Conservation (phyloP, 2,113 vertebrate genomes). For the Oncorhynchus masou region DNA sequence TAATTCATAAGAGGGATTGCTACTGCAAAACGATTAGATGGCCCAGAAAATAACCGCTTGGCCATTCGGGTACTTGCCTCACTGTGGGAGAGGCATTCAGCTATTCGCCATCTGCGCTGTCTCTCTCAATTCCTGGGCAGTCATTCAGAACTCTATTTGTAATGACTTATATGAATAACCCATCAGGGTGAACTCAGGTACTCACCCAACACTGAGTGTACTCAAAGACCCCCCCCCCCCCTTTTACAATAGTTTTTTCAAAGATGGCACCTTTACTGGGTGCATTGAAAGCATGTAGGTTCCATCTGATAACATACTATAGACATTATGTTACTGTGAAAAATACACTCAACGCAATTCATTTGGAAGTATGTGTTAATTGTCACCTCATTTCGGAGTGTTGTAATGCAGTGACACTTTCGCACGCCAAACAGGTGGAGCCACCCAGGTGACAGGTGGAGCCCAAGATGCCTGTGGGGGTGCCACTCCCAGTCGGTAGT, state of each 20-base stretch:
- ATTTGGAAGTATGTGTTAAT: no score
- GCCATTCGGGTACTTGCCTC: background rate
- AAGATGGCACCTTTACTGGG: no score
- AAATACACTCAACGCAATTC: no score
- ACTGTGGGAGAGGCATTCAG: background rate
- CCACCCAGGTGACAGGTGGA: slow-evolving; percentile 31
- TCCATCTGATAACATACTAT: no score
- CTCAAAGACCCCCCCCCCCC: no score
- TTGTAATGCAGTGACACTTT: no score
- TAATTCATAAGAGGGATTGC: background rate
- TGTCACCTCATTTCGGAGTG: no score
- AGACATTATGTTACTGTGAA: no score
- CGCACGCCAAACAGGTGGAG: background rate
- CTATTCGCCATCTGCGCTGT: background rate
- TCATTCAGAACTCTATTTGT: background rate
- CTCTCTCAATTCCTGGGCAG: background rate
- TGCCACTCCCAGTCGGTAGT: slow-evolving; percentile 1
- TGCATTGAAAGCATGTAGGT: no score
- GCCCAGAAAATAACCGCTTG: background rate
- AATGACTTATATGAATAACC: background rate
- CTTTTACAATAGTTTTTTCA: no score
- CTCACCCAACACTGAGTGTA: no score
- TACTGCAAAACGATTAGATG: background rate
- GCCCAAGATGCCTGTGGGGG: background rate
- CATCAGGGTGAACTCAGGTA: background rate